phyloP scores from a whole-genome alignment of 1,140 invertebrate species.

The Lerema accius region DNA sequence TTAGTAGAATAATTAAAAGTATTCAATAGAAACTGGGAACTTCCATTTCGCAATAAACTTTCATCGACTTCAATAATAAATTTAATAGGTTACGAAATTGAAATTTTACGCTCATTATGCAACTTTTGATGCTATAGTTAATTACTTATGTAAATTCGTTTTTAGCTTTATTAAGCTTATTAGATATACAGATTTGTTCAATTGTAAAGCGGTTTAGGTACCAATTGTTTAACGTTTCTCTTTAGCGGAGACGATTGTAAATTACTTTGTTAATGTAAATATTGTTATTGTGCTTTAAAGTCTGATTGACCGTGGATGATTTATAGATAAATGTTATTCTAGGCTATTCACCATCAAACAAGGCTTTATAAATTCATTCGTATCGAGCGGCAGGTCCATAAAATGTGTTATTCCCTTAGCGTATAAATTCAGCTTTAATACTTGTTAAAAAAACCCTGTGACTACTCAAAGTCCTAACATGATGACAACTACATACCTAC shows the following conservation, averaged over 20 bases:
- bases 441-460: too few relatives aligned
- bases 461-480: too few relatives aligned
- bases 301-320: conserved; percentile 18
- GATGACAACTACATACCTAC: too few relatives aligned
- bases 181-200: conserved; percentile 21
- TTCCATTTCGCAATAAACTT: conserved; percentile 40
- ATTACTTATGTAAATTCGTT: conserved; percentile 29
- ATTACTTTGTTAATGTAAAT: conserved; percentile 54
- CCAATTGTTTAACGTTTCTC: conserved; percentile 35
- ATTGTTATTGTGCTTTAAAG: conserved; percentile 37
- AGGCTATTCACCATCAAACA: conserved; percentile 1
- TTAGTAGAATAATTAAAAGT: conserved; percentile 46
- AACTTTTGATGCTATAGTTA: conserved; percentile 17
- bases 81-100: conserved; percentile 28
- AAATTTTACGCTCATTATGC: conserved; percentile 16
- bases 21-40: conserved; percentile 37
- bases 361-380: neutral
- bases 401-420: too few relatives aligned
- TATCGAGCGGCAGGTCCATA: too few relatives aligned
- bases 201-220: conserved; percentile 28
- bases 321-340: conserved; percentile 19
- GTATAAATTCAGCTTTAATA: too few relatives aligned
- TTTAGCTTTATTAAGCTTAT: conserved; percentile 37
- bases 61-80: conserved; percentile 24
- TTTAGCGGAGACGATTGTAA: conserved; percentile 40